phyloP scores from a whole-genome alignment of 2,888 invertebrate species.

The Ptychoptera albimana region DNA sequence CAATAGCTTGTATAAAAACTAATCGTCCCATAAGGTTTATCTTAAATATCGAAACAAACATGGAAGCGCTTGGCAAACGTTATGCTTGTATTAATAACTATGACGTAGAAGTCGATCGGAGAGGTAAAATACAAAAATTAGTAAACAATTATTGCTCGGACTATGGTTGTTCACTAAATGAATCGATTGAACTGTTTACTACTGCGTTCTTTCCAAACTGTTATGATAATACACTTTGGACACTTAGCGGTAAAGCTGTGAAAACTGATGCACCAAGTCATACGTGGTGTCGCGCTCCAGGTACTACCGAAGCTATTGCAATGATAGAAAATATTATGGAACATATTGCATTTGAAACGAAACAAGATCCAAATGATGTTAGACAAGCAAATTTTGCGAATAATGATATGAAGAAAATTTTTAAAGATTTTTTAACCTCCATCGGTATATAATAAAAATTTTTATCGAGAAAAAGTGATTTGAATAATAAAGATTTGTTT shows the following conservation, averaged over 20 bases:
- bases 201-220: conserved; percentile 33
- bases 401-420: conserved; percentile 7
- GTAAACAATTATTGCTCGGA: conserved; percentile 16
- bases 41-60: conserved; percentile 47
- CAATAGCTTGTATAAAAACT: conserved; percentile 40
- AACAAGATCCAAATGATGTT: conserved; percentile 41
- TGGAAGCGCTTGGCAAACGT: conserved; percentile 43
- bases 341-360: conserved; percentile 37
- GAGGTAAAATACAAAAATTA: conserved; percentile 33
- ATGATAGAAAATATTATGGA: conserved; percentile 50
- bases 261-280: conserved; percentile 26
- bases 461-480: no score
- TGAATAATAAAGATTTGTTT: no score
- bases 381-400: conserved; percentile 35
- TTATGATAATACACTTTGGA: conserved; percentile 45
- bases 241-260: conserved; percentile 44
- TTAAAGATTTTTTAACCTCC: conserved; percentile 7
- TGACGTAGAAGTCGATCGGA: conserved; percentile 38
- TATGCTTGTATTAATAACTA: conserved; percentile 34
- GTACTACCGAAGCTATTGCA: conserved; percentile 39
- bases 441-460: conserved; percentile 4
- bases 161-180: conserved; percentile 30
- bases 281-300: conserved; percentile 19
- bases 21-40: conserved; percentile 44
- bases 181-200: conserved; percentile 22